Conservation (phyloP, 2,797 vertebrate species). For the Glossophaga mutica region DNA sequence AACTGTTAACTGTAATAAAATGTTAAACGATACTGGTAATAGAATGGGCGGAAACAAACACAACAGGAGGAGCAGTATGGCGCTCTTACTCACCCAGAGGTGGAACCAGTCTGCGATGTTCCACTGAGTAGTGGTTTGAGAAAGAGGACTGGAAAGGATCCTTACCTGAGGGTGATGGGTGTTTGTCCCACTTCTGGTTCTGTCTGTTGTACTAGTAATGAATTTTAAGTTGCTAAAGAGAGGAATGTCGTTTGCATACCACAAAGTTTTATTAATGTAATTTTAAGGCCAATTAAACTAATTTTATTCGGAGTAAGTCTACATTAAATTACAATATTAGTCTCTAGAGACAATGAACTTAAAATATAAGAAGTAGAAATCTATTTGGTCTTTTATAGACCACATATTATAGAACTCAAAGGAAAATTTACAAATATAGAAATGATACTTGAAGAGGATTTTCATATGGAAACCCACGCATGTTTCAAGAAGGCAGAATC, state of each 20-base stretch:
- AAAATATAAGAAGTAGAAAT: slow-evolving; percentile 58
- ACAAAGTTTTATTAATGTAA: slow-evolving; percentile 79
- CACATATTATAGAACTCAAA: slow-evolving; percentile 71
- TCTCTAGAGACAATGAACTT: slow-evolving; percentile 78
- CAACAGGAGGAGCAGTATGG: background rate
- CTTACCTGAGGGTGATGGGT: accelerated
- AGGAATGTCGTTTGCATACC: slow-evolving; percentile 52
- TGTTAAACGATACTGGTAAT: background rate
- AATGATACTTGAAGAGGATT: slow-evolving; percentile 74
- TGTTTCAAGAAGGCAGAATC: slow-evolving; percentile 75
- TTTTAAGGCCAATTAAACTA: slow-evolving; percentile 77
- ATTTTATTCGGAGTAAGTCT: slow-evolving; percentile 75
- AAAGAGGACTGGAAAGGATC: background rate
- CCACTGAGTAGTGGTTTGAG: background rate
- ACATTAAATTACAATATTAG: slow-evolving; percentile 84
- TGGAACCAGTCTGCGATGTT: background rate
- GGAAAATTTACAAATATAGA: slow-evolving; percentile 75
- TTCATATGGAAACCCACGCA: slow-evolving; percentile 68
- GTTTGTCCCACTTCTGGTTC: background rate
- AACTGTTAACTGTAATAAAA: background rate
- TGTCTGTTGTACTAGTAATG: background rate
- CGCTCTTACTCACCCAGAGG: background rate
- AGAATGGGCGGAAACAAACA: background rate
- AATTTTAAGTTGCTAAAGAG: slow-evolving; percentile 28
- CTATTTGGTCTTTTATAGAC: slow-evolving; percentile 70